Base-by-base conservation (phyloP, 2,888 invertebrate genomes). In the Agrotis puta region DNA sequence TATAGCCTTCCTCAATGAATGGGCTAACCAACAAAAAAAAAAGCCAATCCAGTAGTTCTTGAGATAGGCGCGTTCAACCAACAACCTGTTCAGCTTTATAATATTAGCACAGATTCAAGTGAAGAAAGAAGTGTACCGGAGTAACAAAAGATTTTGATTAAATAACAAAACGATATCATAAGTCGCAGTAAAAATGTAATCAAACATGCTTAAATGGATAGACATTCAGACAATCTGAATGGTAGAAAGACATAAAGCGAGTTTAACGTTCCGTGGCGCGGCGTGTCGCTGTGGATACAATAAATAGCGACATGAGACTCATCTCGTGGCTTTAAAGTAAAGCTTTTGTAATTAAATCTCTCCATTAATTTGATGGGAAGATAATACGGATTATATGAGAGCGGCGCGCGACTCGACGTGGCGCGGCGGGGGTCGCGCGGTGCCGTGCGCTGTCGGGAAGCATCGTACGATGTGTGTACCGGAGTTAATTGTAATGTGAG, bases 331-430 rank as follows among this genome's bases (percentile, higher is more conserved):
- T 72, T 82, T 79, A 70, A 64, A 70, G 59, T 74, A 63, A 77
- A 82, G 67, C 77, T 58, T 51, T 70, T 69, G 74, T 81, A 84
- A 85, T 85, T 84, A 82, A 77, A 77, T 77, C 77, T 70, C 64
- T 54, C 72, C 77, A 79, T 78, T 82, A 58, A 72, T 74, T 82
- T 74, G 77, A 77, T 74, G 68, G 56, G 45, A 57, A 77, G 70
- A 75, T 80, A 85, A 77, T 67, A 72, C 24, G 68, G 68, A 70
- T 73, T 75, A 75, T 64, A 68, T 50, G 68, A 64, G 13, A 48
- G 47, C 20, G 57, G 47, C 16, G 57, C n/a, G 58, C 27, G 74
- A 27, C 24, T 14, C 16, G 22, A 14, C 22, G 43, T 9, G 64
- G 13, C 18, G 50, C 6, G 22, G 20, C 16, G 16, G 3, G 24